Base-by-base conservation (phyloP, 2,888 invertebrate genomes). In the Macropis europaea region DNA sequence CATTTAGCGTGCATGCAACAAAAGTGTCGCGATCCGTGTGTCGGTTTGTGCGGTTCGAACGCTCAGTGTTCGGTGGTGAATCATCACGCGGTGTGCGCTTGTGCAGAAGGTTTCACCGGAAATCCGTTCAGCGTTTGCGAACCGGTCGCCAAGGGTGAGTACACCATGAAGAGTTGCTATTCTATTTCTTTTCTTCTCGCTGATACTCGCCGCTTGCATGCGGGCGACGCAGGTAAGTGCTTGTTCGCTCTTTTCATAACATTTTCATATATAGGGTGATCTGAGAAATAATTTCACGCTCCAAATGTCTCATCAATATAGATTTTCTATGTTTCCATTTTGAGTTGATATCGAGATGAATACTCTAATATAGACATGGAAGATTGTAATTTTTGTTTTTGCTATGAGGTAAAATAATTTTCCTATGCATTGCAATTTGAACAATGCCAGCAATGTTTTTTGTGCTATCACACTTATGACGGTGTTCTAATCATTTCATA, bases 1-100 rank as follows among this genome's bases (percentile, higher is more conserved):
- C 91, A 91, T 76, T 89, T 91, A 75, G 92, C 93, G 28, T 93
- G 93, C 78, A 90, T 92, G 57, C 92, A 92, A 82, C 92, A 92
- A 79, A 92, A 93, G 87, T 94, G 94, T 84, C 90, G 91, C 19
- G 92, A 93, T 87, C 93, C 93, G 34, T 93, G 93, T 81, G 91
- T 90, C 30, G 92, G 92, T 73, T 89, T 92, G 47, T 93, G 93
- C 82, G 93, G 93, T 34, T 81, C 90, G 30, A 90, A 91, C 74
- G 92, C 93, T 3, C 86, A 89, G 47, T 93, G 93, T 72, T 90
- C 91, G 76, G 93, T 93, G 4, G 90, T 92, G 30, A 92, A 92
- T 83, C 93, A 93, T 82, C 92, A 92, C 69, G 92, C 93, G 0
- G 91, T 92, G 73, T 93, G 93, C 82, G 91, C 91, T 62, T 93